Base-by-base conservation (phyloP, 2,113 vertebrate genomes). In the Murina feae region DNA sequence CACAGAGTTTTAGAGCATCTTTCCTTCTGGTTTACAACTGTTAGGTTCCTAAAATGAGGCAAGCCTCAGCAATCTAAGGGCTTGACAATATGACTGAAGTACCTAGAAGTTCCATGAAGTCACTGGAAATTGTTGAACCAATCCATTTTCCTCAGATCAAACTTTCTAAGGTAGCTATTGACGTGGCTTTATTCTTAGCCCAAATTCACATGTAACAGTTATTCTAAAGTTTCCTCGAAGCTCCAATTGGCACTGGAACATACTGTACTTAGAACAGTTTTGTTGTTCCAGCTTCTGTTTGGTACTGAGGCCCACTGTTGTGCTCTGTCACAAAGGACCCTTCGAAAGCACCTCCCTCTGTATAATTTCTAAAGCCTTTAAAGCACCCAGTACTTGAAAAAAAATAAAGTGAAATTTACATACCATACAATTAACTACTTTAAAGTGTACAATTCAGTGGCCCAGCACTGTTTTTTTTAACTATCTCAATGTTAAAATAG, bases 311-410 rank as follows among this genome's bases (percentile, higher is more conserved):
- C 9, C 17, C 28, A 51, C 39, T 74, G 0, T 79, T 90, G 18
- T 63, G 74, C 78, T 25, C 42, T 72, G 12, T 58, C 72, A 63
- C 5, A 88, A 94, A 94, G 39, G 35, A 13, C 51, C 83, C 37
- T 13, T 44, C 1, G 20, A 86, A 84, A 65, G 18, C 21, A 42
- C 37, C 20, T 2, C 14, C 39, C n/a, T 28, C 2, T 11, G 2
- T 91, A 25, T 69, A 94, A 94, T 86, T 75, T 93, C 39, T 85
- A 90, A 92, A 75, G 42, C 35, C 12, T 88, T 78, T 82, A 78
- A 21, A 58, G 55, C 69, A 84, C 18, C 14, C 32, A 42, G 18
- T 72, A 58, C 49, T 66, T 42, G 55, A 25, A 75, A 74, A 47
- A 47, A 47, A 75, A n/a, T 14, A 23, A 68, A 44, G 13, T 84